A percentile compares a stretch with the other conserved stretches of the same genome.
phyloP scores from a whole-genome alignment of 2,113 vertebrate genomes.

The Orcinus orca region DNA sequence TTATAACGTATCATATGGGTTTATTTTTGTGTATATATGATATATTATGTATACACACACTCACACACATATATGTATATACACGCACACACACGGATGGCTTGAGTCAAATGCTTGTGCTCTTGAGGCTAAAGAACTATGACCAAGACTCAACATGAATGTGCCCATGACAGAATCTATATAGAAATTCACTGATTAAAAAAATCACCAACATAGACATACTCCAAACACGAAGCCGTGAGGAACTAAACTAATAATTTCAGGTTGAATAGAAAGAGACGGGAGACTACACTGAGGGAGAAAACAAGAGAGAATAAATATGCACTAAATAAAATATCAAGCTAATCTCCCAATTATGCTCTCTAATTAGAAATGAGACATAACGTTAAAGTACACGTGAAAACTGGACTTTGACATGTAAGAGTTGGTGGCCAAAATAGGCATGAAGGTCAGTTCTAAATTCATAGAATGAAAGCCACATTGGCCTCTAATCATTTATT shows the following conservation, averaged over 20 bases:
- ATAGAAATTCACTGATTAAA: constrained; percentile 27
- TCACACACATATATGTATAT: background rate
- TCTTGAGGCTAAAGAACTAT: constrained; percentile 68
- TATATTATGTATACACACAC: background rate
- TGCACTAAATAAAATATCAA: background rate
- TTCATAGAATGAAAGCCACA: background rate
- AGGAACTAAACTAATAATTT: background rate
- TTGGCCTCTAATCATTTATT: background rate
- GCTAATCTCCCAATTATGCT: background rate
- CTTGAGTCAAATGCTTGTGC: constrained; percentile 61
- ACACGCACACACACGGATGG: background rate
- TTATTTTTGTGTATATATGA: background rate
- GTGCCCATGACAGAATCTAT: constrained; percentile 5
- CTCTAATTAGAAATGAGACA: background rate
- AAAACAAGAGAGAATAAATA: constrained; percentile 14
- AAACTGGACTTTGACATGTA: background rate
- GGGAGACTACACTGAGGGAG: background rate
- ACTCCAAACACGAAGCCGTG: background rate
- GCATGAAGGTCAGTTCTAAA: background rate
- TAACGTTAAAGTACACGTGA: background rate
- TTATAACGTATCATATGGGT: constrained; percentile 38
- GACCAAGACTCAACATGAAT: background rate
- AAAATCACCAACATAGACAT: background rate
- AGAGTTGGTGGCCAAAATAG: background rate
- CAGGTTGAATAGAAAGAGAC: background rate